A percentile compares a stretch with the other conserved stretches of the same genome.
phyloP scores from a whole-genome alignment of 2,113 vertebrate species.

The Siniperca knerii region DNA sequence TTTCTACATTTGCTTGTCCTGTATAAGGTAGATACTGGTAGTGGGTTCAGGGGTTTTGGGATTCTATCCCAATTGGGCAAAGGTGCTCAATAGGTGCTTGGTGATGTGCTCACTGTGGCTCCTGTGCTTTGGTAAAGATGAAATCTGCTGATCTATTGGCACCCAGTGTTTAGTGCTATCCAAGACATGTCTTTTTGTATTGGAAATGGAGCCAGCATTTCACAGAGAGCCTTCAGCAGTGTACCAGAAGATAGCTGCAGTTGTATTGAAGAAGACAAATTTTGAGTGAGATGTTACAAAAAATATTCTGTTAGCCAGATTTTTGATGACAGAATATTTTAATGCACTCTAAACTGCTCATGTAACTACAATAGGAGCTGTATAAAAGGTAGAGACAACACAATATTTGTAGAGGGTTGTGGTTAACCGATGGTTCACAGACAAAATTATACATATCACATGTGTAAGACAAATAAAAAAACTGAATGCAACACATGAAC shows the following conservation, averaged over 20 bases:
- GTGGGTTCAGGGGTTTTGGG: not conserved
- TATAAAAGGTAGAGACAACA: not conserved
- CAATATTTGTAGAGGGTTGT: not conserved
- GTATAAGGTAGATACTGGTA: not conserved
- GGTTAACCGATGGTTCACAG: not conserved
- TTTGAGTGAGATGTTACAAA: not conserved
- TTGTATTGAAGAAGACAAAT: not conserved
- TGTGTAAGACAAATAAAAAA: not conserved
- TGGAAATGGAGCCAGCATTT: not conserved
- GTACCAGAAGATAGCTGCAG: not conserved
- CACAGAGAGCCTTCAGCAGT: not conserved
- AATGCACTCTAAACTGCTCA: not conserved
- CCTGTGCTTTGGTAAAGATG: not conserved
- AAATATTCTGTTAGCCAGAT: not conserved
- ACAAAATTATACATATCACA: not conserved
- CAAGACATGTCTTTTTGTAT: not conserved
- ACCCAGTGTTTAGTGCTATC: not conserved
- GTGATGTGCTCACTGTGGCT: not conserved
- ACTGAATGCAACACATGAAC: not conserved
- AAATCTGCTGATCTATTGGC: conserved; percentile 8
- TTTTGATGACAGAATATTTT: not conserved
- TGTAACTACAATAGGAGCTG: not conserved
- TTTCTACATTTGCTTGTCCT: not conserved
- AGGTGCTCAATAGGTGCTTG: not conserved
- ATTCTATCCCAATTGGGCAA: not conserved